A percentile compares a stretch with the other conserved stretches of the same genome.
Conservation (phyloP, 2,797 vertebrate genomes). For the Spinus pinus region DNA sequence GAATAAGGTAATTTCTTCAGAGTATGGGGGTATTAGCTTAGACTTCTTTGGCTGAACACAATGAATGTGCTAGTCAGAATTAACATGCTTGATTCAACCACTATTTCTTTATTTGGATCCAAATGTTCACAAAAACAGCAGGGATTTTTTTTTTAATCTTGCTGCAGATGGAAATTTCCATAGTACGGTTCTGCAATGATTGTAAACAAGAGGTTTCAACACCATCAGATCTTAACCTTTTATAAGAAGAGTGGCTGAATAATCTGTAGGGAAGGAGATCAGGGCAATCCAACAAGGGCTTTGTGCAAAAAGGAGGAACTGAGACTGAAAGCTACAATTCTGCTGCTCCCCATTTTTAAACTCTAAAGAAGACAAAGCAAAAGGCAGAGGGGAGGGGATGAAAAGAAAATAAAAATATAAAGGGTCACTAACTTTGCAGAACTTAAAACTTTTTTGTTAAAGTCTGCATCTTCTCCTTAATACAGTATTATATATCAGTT, state of each 20-base stretch:
- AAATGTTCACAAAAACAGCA: slow-evolving; percentile 3
- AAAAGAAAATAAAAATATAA: not conserved
- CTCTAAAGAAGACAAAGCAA: not conserved
- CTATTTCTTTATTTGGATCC: not conserved
- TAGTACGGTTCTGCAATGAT: slow-evolving; percentile 36
- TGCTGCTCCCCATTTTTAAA: not conserved
- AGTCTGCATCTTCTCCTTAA: not conserved
- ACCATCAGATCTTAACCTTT: slow-evolving; percentile 43
- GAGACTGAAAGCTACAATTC: not conserved
- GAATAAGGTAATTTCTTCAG: not conserved
- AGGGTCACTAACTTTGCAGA: not conserved
- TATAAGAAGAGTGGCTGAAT: not conserved
- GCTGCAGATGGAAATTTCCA: slow-evolving; percentile 64
- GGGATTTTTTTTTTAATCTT: not conserved
- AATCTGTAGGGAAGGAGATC: not conserved
- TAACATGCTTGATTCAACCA: not conserved
- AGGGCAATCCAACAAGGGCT: not conserved
- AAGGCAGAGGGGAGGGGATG: not conserved
- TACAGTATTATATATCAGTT: not conserved
- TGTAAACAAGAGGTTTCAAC: slow-evolving; percentile 53
- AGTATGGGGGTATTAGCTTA: not conserved
- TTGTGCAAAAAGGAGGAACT: slow-evolving; percentile 33
- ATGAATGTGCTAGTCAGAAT: slow-evolving; percentile 25
- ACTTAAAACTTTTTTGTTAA: not conserved
- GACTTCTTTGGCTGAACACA: not conserved